Percentiles rank a stretch among this genome's conserved stretches.
Conservation (phyloP, 2,888 invertebrate species). For the Altica lythri region DNA sequence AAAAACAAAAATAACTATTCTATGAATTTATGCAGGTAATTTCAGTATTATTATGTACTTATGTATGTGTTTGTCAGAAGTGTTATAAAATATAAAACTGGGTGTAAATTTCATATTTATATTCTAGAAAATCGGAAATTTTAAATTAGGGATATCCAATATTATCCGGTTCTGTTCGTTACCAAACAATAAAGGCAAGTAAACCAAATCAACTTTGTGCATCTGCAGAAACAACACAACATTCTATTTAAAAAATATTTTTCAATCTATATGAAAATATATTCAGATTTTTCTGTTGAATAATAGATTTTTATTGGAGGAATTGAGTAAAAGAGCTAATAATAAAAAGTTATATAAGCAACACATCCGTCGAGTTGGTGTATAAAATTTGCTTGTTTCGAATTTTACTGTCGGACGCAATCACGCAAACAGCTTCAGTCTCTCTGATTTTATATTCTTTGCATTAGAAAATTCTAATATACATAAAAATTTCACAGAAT, state of each 20-base stretch:
- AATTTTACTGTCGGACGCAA: conserved; percentile 12
- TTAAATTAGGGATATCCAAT: too few relatives aligned
- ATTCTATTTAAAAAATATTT: background rate
- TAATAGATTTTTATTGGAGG: conserved; percentile 8
- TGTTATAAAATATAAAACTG: too few relatives aligned
- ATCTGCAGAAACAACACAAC: too few relatives aligned
- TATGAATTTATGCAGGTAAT: too few relatives aligned
- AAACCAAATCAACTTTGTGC: too few relatives aligned
- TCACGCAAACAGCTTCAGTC: conserved; percentile 3
- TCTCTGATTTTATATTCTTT: conserved; percentile 10
- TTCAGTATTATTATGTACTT: too few relatives aligned
- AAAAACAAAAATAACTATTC: too few relatives aligned
- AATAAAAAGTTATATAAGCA: conserved; percentile 12
- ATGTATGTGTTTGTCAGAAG: too few relatives aligned
- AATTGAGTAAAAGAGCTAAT: conserved; percentile 6
- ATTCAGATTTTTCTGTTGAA: conserved; percentile 6
- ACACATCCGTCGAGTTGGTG: conserved; percentile 1
- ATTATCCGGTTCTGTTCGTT: too few relatives aligned
- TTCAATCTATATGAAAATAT: background rate
- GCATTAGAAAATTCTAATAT: conserved; percentile 14
- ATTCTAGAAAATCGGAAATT: background rate
- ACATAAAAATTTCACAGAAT: conserved; percentile 11
- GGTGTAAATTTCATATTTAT: background rate
- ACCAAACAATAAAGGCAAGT: too few relatives aligned
- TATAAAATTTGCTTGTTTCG: conserved; percentile 13